Conservation (phyloP, 2,113 vertebrate genomes). For the Vombatus ursinus region DNA sequence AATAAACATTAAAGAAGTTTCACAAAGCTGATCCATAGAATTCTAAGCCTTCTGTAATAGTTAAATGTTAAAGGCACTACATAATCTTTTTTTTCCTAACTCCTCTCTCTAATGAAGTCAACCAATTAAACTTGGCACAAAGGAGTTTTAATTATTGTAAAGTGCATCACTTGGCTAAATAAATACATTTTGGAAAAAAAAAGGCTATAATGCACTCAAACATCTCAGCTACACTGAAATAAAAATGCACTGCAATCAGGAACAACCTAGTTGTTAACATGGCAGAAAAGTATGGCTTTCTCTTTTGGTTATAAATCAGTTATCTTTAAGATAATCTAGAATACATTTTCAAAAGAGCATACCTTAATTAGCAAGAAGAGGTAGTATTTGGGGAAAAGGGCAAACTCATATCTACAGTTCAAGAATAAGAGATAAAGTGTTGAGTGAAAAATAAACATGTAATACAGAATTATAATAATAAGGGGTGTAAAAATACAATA, state of each 20-base stretch:
- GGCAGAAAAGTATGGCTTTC: slow-evolving; percentile 81
- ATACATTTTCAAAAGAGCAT: slow-evolving; percentile 69
- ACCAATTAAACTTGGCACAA: slow-evolving; percentile 85
- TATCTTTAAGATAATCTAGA: slow-evolving; percentile 64
- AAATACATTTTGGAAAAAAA: slow-evolving; percentile 78
- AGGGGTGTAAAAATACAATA: slow-evolving; percentile 71
- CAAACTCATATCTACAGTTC: slow-evolving; percentile 65
- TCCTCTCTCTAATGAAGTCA: slow-evolving; percentile 72
- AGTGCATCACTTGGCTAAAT: slow-evolving; percentile 84
- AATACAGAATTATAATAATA: slow-evolving; percentile 66
- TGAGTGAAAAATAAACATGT: slow-evolving; percentile 70
- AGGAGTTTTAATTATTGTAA: slow-evolving; percentile 82
- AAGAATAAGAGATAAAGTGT: slow-evolving; percentile 62
- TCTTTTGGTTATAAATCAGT: slow-evolving; percentile 50
- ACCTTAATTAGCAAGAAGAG: slow-evolving; percentile 81
- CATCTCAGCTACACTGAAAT: slow-evolving; percentile 74
- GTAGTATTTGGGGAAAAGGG: slow-evolving; percentile 83
- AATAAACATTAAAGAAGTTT: slow-evolving; percentile 75
- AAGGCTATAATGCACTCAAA: slow-evolving; percentile 69
- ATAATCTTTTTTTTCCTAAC: slow-evolving; percentile 67
- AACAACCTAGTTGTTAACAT: slow-evolving; percentile 67
- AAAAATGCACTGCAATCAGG: slow-evolving; percentile 76
- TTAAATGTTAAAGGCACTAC: slow-evolving; percentile 82
- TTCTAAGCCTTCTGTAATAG: slow-evolving; percentile 74
- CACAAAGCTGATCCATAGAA: slow-evolving; percentile 72